Evolutionary conservation across 2,113 vertebrate genomes (phyloP).

Genomic region (Scomber scombrus): DNA sequence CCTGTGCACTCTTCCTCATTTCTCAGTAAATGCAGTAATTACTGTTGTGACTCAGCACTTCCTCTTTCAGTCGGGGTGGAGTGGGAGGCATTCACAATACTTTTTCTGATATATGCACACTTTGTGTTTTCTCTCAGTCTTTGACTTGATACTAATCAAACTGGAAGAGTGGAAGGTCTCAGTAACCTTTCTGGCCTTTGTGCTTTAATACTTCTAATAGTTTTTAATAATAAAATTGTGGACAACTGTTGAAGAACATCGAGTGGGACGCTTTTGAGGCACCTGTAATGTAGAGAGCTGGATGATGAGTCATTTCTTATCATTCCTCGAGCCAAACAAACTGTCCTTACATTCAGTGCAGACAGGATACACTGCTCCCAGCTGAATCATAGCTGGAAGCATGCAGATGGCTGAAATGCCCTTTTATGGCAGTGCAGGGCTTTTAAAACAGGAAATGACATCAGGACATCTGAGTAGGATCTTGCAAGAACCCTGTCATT

Average conservation of each 20-base stretch:
- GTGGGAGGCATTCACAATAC: conserved; percentile 27
- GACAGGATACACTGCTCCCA: conserved; percentile 56
- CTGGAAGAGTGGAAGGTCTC: not conserved
- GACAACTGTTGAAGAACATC: not conserved
- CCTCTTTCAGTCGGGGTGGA: conserved; percentile 63
- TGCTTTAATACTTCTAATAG: not conserved
- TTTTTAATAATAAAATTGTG: not conserved
- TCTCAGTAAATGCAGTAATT: conserved; percentile 57
- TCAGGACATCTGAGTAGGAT: conserved; percentile 68
- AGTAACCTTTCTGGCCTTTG: not conserved
- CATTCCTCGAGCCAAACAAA: conserved; percentile 46
- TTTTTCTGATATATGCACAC: conserved; percentile 23
- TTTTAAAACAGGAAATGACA: conserved; percentile 86
- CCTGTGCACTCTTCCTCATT: conserved; percentile 39
- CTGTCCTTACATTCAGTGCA: conserved; percentile 56
- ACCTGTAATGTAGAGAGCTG: not conserved
- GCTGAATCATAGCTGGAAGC: conserved; percentile 68
- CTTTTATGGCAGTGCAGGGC: conserved; percentile 84
- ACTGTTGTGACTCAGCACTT: conserved; percentile 66
- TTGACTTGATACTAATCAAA: conserved; percentile 2
- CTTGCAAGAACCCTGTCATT: conserved; percentile 67
- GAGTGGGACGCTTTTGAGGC: not conserved
- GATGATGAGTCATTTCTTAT: conserved; percentile 21
- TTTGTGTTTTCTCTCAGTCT: conserved; percentile 5
- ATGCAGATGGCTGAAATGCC: conserved; percentile 79